Evolutionary conservation across 2,113 vertebrate species (phyloP).

Genomic region (Chaetorhynchus papuensis): DNA sequence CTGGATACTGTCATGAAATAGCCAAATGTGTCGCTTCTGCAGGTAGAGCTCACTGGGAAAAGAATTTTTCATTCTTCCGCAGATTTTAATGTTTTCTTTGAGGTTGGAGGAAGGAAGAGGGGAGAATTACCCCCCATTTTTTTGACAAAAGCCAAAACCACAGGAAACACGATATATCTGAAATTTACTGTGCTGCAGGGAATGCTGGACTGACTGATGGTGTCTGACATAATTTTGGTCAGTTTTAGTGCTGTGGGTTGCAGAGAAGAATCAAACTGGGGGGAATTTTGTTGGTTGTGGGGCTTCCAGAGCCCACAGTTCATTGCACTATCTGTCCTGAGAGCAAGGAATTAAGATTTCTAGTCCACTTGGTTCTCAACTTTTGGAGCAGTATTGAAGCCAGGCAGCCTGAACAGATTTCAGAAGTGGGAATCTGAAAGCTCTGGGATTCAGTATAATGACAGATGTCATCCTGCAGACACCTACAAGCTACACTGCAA

Average conservation of each 20-base stretch:
- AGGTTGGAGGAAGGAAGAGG: conserved; percentile 25
- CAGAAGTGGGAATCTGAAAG: neutral
- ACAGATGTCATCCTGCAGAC: neutral
- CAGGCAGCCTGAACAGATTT: neutral
- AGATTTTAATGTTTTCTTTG: conserved; percentile 34
- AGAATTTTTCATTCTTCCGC: neutral
- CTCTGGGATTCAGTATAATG: neutral
- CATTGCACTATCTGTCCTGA: neutral
- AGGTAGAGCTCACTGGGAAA: conserved; percentile 36
- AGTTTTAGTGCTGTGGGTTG: conserved; percentile 5
- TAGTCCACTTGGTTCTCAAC: neutral
- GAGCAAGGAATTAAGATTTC: neutral
- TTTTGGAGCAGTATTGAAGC: neutral
- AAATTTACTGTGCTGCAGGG: neutral
- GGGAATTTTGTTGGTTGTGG: neutral
- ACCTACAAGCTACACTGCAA: neutral
- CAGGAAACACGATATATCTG: neutral
- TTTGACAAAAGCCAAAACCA: conserved; percentile 41
- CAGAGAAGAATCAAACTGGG: neutral
- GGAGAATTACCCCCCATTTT: neutral
- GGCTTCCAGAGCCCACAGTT: neutral
- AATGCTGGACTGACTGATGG: neutral
- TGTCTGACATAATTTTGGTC: conserved; percentile 5
- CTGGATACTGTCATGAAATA: conserved; percentile 62
- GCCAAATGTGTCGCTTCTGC: neutral